phyloP scores from a whole-genome alignment of 2,113 vertebrate species.

The Corythoichthys haematopterus region DNA sequence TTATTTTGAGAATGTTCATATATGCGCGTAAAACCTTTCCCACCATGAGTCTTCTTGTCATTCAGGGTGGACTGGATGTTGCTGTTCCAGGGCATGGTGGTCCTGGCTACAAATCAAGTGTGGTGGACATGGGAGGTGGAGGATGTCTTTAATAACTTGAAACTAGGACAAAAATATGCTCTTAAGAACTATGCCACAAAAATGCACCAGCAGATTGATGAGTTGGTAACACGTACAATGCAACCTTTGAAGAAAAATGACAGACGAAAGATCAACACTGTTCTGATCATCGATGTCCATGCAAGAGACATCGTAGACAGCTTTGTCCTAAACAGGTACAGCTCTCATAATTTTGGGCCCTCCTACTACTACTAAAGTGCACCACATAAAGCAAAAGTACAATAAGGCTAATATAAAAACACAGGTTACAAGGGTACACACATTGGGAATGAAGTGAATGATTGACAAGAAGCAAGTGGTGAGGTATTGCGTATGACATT shows the following conservation, averaged over 20 bases:
- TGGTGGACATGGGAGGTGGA: constrained; percentile 99
- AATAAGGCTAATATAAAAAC: too few relatives aligned
- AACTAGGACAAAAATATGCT: constrained; percentile 82
- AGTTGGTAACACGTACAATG: constrained; percentile 83
- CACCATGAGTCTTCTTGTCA: neutral
- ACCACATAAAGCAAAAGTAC: too few relatives aligned
- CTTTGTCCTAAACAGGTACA: constrained; percentile 79
- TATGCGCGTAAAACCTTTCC: neutral
- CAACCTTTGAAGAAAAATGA: constrained; percentile 81
- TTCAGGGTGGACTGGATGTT: constrained; percentile 94
- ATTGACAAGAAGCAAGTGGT: too few relatives aligned
- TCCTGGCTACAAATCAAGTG: constrained; percentile 89
- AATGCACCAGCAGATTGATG: constrained; percentile 87
- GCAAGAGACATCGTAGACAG: constrained; percentile 90
- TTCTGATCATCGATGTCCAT: constrained; percentile 95
- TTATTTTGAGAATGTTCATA: neutral
- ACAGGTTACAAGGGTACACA: too few relatives aligned
- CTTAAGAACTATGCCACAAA: constrained; percentile 82
- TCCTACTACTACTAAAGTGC: neutral
- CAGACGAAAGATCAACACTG: constrained; percentile 87
- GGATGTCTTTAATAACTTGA: constrained; percentile 80
- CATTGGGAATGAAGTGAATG: too few relatives aligned
- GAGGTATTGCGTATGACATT: too few relatives aligned
- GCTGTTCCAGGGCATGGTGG: constrained; percentile 91
- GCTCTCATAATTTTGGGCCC: neutral